Evolutionary conservation across 2,888 invertebrate genomes (phyloP).

Genomic region (Trichacis sp.): DNA sequence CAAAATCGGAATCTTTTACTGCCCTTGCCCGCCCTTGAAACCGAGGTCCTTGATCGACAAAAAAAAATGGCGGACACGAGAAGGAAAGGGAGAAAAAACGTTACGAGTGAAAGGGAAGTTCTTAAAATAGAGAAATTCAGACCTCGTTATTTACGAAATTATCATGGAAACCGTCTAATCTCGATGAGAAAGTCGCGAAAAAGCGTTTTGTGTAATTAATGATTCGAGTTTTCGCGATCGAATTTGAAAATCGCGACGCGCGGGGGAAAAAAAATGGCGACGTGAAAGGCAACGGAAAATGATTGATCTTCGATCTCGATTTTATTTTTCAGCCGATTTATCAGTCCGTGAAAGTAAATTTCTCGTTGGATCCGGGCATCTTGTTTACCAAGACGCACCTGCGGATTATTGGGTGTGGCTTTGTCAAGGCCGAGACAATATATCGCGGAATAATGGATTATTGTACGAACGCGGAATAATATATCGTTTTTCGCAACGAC

Average conservation of each 20-base stretch:
- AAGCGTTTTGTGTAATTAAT: too few relatives aligned
- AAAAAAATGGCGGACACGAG: too few relatives aligned
- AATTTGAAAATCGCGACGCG: neutral
- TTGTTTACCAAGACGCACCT: conserved; percentile 22
- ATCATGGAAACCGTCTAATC: conserved; percentile 16
- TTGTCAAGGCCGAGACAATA: conserved; percentile 35
- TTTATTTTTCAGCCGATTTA: conserved; percentile 2
- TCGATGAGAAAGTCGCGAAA: neutral
- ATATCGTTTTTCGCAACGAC: conserved; percentile 26
- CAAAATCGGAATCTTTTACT: too few relatives aligned
- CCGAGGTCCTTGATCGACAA: too few relatives aligned
- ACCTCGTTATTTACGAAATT: conserved; percentile 33
- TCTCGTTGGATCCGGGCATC: conserved; percentile 2
- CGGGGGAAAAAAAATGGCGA: neutral
- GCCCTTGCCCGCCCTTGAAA: too few relatives aligned
- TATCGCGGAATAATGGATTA: too few relatives aligned
- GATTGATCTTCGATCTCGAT: neutral
- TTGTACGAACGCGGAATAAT: conserved; percentile 33
- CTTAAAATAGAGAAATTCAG: conserved; percentile 23
- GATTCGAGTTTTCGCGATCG: too few relatives aligned
- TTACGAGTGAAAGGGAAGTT: conserved; percentile 27
- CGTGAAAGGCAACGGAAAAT: neutral
- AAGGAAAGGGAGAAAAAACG: neutral
- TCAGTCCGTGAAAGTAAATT: conserved; percentile 4
- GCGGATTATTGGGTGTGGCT: conserved; percentile 29